A percentile compares a stretch with the other conserved stretches of the same genome.
phyloP scores from a whole-genome alignment of 2,113 vertebrate genomes.

The Rhipidura dahli region DNA sequence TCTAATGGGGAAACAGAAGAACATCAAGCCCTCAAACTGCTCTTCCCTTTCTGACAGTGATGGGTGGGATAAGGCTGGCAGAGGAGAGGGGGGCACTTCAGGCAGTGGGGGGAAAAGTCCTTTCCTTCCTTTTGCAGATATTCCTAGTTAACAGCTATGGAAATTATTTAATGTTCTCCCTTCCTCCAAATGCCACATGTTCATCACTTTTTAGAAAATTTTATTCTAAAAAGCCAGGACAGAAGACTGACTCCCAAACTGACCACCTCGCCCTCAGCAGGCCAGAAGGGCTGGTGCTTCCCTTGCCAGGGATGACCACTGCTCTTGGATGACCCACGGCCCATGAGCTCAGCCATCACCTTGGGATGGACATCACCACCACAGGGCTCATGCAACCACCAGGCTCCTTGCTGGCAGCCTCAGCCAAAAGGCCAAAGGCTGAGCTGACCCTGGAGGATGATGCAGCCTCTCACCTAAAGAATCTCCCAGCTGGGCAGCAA shows the following conservation, averaged over 20 bases:
- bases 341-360: not conserved
- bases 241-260: not conserved
- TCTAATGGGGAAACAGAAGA: not conserved
- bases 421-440: not conserved
- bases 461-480: not conserved
- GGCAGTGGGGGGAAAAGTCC: not conserved
- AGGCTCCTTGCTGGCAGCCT: not conserved
- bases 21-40: not conserved
- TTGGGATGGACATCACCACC: not conserved
- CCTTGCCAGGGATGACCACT: not conserved
- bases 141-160: not conserved
- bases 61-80: not conserved
- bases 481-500: fast-evolving
- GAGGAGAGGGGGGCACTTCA: not conserved
- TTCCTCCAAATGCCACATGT: not conserved
- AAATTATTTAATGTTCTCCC: not conserved
- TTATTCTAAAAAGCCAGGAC: not conserved
- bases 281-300: not conserved
- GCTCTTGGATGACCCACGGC: fast-evolving
- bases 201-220: not conserved
- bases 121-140: not conserved
- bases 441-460: not conserved
- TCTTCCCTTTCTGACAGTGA: not conserved
- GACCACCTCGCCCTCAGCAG: fast-evolving
- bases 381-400: not conserved